Evolutionary conservation across 2,888 invertebrate genomes (phyloP), one percentile per base, ranked within the genome.

Genomic region (Muschampia plurimacula): DNA sequence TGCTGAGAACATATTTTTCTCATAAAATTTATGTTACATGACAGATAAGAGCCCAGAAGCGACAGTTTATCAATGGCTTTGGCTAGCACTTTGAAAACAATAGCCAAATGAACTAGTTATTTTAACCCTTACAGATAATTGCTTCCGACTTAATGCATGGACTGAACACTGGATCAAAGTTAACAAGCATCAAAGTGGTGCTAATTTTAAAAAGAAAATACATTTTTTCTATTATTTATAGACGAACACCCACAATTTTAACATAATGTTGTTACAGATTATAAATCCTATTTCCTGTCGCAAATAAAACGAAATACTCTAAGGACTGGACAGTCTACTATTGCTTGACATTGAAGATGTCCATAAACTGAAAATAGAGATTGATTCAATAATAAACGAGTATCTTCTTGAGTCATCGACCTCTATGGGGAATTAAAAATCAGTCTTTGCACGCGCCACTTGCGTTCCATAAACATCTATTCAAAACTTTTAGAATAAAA

Each of bases 261-360:
- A 46, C n/a, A 39, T 39, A 39, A 6, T 7, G 39, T 39, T 39
- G 39, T 39, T 39, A 39, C 7, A 39, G 39, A 39, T 39, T 6
- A 39, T 7, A 39, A 39, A 39, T 39, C 39, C 39, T 22, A 39
- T 39, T 39, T 39, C 4, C 39, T 49, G 3, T 49, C 13, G 5
- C 46, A 49, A 52, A n/a, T 15, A 52, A 52, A 52, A 52, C 9
- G 44, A 52, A n/a, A 15, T n/a, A n/a, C 52, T 52, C 52, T n/a
- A 4, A 52, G 15, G 13, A 52, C n/a, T 6, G 28, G 8, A 57
- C 8, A 57, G 9, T 0, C 5, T 13, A 10, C 39, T 2, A 12
- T 63, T 68, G 59, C 62, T 74, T 83, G 83, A 83, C 82, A 81
- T 82, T 84, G 84, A 79, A 79, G 76, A 74, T 71, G 64, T 77